Percentiles rank a stretch among this genome's conserved stretches.
phyloP scores from a whole-genome alignment of 1,140 invertebrate genomes.

The Dendroctonus valens region DNA sequence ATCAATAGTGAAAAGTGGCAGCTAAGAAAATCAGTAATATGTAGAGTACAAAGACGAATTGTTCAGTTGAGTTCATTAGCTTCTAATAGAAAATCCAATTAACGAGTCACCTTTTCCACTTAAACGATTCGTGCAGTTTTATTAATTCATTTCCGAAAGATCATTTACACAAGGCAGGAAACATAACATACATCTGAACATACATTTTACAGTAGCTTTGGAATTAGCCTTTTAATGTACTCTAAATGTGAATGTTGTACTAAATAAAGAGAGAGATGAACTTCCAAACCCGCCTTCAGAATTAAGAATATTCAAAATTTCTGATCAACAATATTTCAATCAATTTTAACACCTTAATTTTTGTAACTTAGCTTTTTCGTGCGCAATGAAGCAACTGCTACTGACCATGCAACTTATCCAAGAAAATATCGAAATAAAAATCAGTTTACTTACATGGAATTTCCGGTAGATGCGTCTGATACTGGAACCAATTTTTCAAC shows the following conservation, averaged over 20 bases:
- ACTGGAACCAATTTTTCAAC: constrained; percentile 22
- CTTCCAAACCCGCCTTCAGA: too few relatives aligned
- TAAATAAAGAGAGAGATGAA: too few relatives aligned
- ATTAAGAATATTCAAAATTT: too few relatives aligned
- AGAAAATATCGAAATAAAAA: neutral
- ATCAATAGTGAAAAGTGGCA: too few relatives aligned
- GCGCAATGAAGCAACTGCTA: too few relatives aligned
- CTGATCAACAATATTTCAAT: too few relatives aligned
- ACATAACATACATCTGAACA: neutral
- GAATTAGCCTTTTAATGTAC: neutral
- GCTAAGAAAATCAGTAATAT: too few relatives aligned
- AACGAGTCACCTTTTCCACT: neutral
- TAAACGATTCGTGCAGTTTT: neutral
- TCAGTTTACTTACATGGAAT: constrained; percentile 23
- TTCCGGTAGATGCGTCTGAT: constrained; percentile 24
- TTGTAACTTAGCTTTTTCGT: too few relatives aligned
- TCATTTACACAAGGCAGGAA: neutral
- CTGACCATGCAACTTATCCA: too few relatives aligned
- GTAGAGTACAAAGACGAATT: too few relatives aligned
- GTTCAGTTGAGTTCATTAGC: neutral
- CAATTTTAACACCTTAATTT: too few relatives aligned
- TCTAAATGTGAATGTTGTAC: too few relatives aligned
- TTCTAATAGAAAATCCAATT: neutral
- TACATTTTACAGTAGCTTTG: neutral
- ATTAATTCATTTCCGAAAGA: neutral